phyloP scores from a whole-genome alignment of 2,888 invertebrate genomes.

The Shargacucullia verbasci region DNA sequence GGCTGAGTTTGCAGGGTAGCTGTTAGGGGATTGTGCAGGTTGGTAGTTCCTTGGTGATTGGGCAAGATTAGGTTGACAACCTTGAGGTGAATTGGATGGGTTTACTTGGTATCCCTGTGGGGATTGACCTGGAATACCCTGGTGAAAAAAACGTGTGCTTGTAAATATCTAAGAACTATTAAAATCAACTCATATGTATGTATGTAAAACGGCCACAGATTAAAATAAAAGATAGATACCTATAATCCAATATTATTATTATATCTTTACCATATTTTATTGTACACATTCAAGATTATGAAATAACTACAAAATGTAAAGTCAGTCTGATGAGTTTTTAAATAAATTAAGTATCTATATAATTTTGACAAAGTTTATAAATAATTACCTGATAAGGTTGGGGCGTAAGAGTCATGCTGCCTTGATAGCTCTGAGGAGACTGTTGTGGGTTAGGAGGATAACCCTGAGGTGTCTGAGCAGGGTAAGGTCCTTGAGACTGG shows the following conservation, averaged over 20 bases:
- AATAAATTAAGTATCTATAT: too few species aligned
- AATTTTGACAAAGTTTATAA: too few species aligned
- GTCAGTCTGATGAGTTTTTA: too few species aligned
- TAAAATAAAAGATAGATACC: too few species aligned
- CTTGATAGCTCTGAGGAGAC: slow-evolving; percentile 81
- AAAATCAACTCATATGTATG: too few species aligned
- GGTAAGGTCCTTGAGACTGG: slow-evolving; percentile 74
- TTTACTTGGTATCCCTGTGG: slow-evolving; percentile 89
- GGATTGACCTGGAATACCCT: slow-evolving; percentile 82
- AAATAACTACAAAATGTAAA: too few species aligned
- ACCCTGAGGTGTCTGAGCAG: slow-evolving; percentile 76
- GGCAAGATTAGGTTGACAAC: slow-evolving; percentile 77
- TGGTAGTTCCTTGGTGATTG: slow-evolving; percentile 86
- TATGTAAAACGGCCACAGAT: too few species aligned
- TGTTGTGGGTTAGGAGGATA: slow-evolving; percentile 83
- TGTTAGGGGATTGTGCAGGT: slow-evolving; percentile 88
- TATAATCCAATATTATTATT: too few species aligned
- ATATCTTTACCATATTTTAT: too few species aligned
- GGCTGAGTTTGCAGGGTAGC: slow-evolving; percentile 81
- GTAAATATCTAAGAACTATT: background rate
- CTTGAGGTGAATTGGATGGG: slow-evolving; percentile 86
- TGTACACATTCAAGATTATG: too few species aligned
- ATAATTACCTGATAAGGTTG: slow-evolving; percentile 88
- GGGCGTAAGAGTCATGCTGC: slow-evolving; percentile 81
- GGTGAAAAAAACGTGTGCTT: slow-evolving; percentile 29